Conservation (phyloP, 2,888 invertebrate species). For the Rhabditophanes sp. region DNA sequence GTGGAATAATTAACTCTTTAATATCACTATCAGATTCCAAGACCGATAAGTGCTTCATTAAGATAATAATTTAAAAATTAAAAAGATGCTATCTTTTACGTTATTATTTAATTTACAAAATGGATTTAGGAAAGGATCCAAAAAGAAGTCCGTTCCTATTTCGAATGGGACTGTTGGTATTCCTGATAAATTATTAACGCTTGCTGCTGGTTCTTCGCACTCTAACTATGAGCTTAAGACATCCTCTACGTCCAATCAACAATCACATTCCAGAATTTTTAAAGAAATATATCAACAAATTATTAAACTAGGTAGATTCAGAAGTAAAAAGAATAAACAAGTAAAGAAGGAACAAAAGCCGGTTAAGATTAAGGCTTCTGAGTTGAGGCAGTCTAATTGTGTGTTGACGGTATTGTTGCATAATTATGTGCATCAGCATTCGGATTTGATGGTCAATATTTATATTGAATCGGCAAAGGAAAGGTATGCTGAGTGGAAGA, state of each 20-base stretch:
- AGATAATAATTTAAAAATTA: no score
- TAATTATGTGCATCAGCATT: conserved; percentile 32
- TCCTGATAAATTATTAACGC: conserved; percentile 11
- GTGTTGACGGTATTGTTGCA: conserved; percentile 30
- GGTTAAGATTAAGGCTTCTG: conserved; percentile 12
- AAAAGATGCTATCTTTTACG: no score
- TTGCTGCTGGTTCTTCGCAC: conserved; percentile 8
- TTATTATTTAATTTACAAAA: no score
- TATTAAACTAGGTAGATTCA: conserved; percentile 8
- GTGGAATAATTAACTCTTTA: no score
- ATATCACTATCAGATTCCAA: no score
- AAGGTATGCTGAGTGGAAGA: conserved; percentile 9
- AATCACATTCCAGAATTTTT: conserved; percentile 9
- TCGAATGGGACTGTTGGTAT: conserved; percentile 8
- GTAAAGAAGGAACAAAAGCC: conserved; percentile 1
- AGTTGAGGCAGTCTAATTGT: conserved; percentile 22
- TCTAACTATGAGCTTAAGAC: conserved; percentile 4
- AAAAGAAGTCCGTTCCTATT: conserved; percentile 15
- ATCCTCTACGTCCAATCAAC: no score
- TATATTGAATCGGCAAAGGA: conserved; percentile 32
- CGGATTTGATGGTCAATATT: conserved; percentile 30
- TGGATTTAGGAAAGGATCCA: conserved; percentile 11
- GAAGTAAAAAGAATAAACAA: conserved; percentile 5
- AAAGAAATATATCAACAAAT: conserved; percentile 13
- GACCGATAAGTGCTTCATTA: no score